Conservation (phyloP, 2,797 vertebrate genomes). For the Liasis olivaceus region DNA sequence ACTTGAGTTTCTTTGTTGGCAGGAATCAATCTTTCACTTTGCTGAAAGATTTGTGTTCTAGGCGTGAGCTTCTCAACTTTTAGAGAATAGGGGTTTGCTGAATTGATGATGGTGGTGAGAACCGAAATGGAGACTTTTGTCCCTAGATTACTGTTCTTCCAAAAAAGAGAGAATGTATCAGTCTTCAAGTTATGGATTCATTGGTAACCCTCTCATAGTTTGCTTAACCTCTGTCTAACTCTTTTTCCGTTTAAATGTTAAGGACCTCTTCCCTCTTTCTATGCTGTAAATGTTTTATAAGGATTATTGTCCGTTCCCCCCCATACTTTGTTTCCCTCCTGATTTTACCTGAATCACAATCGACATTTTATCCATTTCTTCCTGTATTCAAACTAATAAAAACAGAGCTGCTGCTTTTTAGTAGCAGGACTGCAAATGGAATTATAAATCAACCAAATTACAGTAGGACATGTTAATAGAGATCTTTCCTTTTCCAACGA, state of each 20-base stretch:
- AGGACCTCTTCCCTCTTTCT: background rate
- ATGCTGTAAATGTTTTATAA: background rate
- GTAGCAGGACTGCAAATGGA: background rate
- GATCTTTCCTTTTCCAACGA: background rate
- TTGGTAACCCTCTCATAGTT: background rate
- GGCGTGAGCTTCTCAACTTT: background rate
- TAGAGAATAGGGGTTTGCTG: background rate
- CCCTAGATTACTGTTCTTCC: background rate
- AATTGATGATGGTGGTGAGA: background rate
- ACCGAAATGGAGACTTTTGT: background rate
- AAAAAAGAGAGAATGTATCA: background rate
- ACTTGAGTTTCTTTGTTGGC: background rate
- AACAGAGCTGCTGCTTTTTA: background rate
- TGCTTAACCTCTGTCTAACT: background rate
- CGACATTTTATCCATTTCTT: background rate
- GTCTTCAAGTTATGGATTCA: background rate
- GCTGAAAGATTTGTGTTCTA: background rate
- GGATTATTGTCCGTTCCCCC: background rate
- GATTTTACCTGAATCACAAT: background rate
- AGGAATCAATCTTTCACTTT: background rate
- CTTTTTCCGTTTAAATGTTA: background rate
- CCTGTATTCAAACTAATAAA: background rate
- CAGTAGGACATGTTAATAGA: background rate
- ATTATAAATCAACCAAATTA: constrained; percentile 4
- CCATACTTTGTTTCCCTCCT: background rate